Base-by-base conservation (phyloP, 2,888 invertebrate species). In the Copidosoma aretas region DNA sequence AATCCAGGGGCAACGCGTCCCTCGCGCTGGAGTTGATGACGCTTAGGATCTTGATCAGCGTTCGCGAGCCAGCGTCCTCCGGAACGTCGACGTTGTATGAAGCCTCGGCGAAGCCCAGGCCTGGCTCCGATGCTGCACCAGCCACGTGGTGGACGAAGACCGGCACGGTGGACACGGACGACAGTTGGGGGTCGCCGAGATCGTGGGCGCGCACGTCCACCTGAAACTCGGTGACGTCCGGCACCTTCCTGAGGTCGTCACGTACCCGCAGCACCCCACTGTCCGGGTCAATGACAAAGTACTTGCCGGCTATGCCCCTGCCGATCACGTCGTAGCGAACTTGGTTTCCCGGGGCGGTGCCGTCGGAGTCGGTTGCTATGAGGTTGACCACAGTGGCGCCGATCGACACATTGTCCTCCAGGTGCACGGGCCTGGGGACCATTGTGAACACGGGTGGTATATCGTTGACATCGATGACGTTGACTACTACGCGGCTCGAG, bases 241-340 rank as follows among this genome's bases (percentile, higher is more conserved):
- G 89, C 82, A 95, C 94, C 82, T 94, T 94, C 67, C 92, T 88
- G 62, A 96, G 82, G 80, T 94, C 94, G 79, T 94, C 94, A 39
- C 93, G 89, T 0, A 95, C 91, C 64, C 91, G 87, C 21, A 97
- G 85, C 0, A 90, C 89, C 0, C 95, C 97, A 0, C 91, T 91
- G 70, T 94, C 93, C 0, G 93, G 89, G 81, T 95, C 94, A 10
- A 97, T 91, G 75, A 92, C 91, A 86, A 97, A 97, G 82, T 93
- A 95, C 77, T 93, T 92, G 0, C 89, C 86, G 0, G 94, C 91
- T 79, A 93, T 93, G 24, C 92, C 93, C 22, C 93, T 86, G 0
- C 94, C 94, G 10, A 91, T 91, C 62, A 95, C 86, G 80, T 94
- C 93, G 80, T 95, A 95, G 15, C 87, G 85, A 10, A 88, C 86